A percentile compares a stretch with the other conserved stretches of the same genome.
Conservation (phyloP, 2,797 vertebrate species). For the Phataginus tetradactyla region DNA sequence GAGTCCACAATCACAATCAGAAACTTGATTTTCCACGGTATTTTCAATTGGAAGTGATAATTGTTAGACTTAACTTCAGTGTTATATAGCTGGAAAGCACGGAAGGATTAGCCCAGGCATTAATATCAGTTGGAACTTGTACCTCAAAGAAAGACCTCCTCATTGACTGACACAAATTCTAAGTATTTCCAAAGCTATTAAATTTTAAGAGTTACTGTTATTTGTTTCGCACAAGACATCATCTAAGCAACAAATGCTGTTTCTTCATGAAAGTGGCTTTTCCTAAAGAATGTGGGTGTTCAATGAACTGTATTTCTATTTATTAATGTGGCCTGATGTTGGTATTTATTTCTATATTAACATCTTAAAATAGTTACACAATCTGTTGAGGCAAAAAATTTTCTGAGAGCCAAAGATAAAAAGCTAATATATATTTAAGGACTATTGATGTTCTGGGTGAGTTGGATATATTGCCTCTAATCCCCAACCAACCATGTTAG, state of each 20-base stretch:
- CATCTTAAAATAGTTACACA: neutral
- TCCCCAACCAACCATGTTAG: neutral
- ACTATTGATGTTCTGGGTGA: neutral
- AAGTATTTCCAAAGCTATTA: neutral
- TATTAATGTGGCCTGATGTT: neutral
- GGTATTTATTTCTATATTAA: neutral
- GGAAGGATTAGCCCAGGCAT: neutral
- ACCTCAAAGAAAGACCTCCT: neutral
- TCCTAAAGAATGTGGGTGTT: neutral
- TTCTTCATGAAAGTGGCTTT: neutral
- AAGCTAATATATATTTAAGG: neutral
- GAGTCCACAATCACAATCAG: neutral
- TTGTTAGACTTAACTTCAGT: neutral
- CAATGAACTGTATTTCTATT: neutral
- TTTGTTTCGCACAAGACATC: neutral
- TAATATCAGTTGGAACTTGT: neutral
- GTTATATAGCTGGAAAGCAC: neutral
- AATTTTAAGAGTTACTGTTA: neutral
- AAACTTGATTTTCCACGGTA: neutral
- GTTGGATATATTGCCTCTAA: neutral
- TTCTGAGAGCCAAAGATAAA: neutral
- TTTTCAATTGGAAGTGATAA: neutral
- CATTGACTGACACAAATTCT: neutral
- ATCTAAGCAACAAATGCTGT: neutral
- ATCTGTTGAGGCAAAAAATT: neutral